Conservation (phyloP, 1,140 invertebrate genomes). For the Macrobrachium nipponense region DNA sequence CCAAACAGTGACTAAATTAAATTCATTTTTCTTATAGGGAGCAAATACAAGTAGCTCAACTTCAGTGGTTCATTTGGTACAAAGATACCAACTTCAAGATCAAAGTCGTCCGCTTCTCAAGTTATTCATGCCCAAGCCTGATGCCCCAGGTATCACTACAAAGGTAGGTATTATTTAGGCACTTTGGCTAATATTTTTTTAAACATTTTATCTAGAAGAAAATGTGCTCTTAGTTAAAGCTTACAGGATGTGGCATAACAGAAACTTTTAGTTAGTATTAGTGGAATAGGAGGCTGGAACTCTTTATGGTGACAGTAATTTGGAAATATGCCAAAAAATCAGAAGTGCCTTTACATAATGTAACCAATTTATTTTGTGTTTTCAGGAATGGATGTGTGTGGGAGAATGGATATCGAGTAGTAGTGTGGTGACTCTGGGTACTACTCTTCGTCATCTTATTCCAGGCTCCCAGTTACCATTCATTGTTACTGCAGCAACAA, state of each 20-base stretch:
- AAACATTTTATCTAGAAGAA: no score
- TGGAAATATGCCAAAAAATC: not conserved
- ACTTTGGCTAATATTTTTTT: not conserved
- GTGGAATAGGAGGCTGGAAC: not conserved
- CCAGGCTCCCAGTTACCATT: slow-evolving; percentile 55
- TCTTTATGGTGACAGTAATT: not conserved
- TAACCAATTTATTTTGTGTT: not conserved
- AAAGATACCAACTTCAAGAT: slow-evolving; percentile 60
- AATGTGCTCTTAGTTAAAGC: no score
- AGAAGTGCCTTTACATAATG: not conserved
- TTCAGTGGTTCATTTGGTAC: slow-evolving; percentile 39
- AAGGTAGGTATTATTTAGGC: slow-evolving; percentile 26
- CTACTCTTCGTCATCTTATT: slow-evolving; percentile 50
- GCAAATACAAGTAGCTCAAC: not conserved
- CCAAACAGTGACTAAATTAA: no score
- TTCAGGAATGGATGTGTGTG: slow-evolving; percentile 57
- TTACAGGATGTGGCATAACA: not conserved
- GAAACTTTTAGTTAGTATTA: not conserved
- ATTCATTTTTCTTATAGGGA: slow-evolving; percentile 24
- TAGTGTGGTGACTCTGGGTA: slow-evolving; percentile 45
- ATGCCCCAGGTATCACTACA: slow-evolving; percentile 36
- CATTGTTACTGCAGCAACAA: slow-evolving; percentile 58
- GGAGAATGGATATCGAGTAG: slow-evolving; percentile 57
- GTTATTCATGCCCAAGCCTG: slow-evolving; percentile 53
- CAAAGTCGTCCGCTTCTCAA: slow-evolving; percentile 54